phyloP scores from a whole-genome alignment of 2,888 invertebrate species.

The Drosophila anomelani region DNA sequence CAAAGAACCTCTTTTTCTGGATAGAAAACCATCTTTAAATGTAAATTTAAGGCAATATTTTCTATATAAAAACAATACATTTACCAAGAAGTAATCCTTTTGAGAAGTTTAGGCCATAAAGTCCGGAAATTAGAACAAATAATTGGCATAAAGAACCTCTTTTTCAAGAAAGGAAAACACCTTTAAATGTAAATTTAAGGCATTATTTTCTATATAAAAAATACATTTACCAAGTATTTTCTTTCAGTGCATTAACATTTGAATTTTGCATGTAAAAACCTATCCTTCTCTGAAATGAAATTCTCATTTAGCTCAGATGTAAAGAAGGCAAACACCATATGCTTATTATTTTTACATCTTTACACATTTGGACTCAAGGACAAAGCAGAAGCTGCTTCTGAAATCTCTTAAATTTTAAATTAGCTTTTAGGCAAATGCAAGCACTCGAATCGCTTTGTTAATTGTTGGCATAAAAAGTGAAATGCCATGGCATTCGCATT shows the following conservation, averaged over 20 bases:
- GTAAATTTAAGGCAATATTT: background rate
- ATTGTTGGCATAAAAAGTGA: slow-evolving; percentile 25
- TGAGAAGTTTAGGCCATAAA: too few relatives aligned
- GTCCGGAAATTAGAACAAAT: too few relatives aligned
- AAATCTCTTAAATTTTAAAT: slow-evolving; percentile 20
- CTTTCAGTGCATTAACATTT: background rate
- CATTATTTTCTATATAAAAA: background rate
- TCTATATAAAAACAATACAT: background rate
- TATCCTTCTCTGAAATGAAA: background rate
- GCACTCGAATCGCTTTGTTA: slow-evolving; percentile 19
- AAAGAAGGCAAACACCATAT: background rate
- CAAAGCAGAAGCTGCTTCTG: background rate
- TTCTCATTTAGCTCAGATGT: background rate
- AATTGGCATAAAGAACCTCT: background rate
- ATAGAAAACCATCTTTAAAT: background rate
- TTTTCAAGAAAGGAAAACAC: too few relatives aligned
- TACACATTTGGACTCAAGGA: background rate
- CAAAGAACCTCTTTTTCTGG: background rate
- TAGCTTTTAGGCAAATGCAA: slow-evolving; percentile 24
- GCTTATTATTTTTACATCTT: slow-evolving; percentile 9
- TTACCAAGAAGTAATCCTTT: too few relatives aligned
- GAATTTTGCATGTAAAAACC: background rate
- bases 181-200: background rate
- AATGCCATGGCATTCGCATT: slow-evolving; percentile 29
- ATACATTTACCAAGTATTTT: background rate